phyloP scores from a whole-genome alignment of 2,113 vertebrate genomes.

The Gymnogyps californianus region DNA sequence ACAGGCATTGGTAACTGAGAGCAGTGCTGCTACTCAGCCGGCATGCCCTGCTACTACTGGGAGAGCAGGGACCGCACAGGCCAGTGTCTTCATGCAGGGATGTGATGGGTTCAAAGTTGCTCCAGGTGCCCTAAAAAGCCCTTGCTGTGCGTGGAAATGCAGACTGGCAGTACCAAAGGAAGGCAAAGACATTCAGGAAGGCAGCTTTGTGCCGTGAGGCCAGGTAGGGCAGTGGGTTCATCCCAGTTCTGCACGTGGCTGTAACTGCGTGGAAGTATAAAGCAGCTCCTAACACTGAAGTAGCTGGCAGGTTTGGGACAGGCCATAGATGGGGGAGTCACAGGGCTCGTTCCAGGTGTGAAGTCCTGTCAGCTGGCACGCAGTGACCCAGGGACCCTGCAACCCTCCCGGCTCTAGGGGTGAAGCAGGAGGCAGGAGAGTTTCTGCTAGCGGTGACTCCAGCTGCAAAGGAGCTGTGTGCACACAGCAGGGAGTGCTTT shows the following conservation, averaged over 20 bases:
- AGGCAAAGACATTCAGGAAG: not conserved
- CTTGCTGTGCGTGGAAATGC: not conserved
- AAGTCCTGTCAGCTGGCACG: not conserved
- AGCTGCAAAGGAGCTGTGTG: not conserved
- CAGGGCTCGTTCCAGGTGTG: not conserved
- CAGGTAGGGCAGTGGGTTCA: not conserved
- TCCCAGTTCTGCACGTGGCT: not conserved
- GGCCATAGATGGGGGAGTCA: not conserved
- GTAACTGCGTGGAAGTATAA: rapidly evolving
- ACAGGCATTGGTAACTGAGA: not conserved
- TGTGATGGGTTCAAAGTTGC: not conserved
- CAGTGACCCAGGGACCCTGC: not conserved
- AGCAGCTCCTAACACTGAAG: not conserved
- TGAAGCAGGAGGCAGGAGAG: not conserved
- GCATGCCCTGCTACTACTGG: not conserved
- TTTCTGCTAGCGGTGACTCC: not conserved
- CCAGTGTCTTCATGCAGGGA: rapidly evolving
- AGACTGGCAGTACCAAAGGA: not conserved
- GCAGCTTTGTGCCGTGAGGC: not conserved
- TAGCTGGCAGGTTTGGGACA: not conserved
- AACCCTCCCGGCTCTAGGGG: rapidly evolving
- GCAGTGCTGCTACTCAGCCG: not conserved
- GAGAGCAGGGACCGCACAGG: not conserved
- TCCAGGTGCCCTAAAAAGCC: not conserved
- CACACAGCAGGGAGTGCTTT: rapidly evolving